Percentiles rank a stretch among this genome's conserved stretches.
Evolutionary conservation across 2,797 vertebrate species (phyloP).

Genomic region (Smutsia gigantea): DNA sequence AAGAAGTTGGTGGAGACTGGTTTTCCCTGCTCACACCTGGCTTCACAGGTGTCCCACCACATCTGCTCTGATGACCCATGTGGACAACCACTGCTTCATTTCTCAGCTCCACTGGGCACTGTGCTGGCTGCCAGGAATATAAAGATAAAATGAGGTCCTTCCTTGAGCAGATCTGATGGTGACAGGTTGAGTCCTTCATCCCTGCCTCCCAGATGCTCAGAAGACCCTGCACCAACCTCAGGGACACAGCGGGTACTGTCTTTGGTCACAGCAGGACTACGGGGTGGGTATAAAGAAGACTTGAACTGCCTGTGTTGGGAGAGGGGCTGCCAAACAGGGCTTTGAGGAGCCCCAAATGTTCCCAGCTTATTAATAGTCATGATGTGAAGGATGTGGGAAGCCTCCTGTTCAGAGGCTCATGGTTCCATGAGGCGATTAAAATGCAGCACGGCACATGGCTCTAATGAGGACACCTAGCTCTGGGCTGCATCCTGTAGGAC

Average conservation of each 20-base stretch:
- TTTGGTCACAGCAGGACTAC: background rate
- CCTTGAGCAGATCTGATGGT: background rate
- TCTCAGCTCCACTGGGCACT: background rate
- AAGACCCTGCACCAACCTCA: background rate
- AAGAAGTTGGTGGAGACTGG: background rate
- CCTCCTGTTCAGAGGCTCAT: background rate
- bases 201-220: background rate
- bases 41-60: background rate
- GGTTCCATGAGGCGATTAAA: slow-evolving; percentile 24
- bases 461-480: background rate
- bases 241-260: background rate
- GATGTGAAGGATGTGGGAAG: background rate
- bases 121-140: background rate
- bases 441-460: background rate
- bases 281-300: background rate
- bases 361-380: slow-evolving; percentile 40
- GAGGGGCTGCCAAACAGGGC: background rate
- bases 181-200: background rate
- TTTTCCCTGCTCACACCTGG: background rate
- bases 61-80: background rate
- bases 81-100: background rate
- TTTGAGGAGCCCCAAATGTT: background rate
- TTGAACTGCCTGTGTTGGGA: background rate
- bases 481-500: background rate
- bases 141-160: background rate